Evolutionary conservation across 2,888 invertebrate species (phyloP), one percentile per base, ranked within the genome.

Genomic region (Drosophila emarginata): DNA sequence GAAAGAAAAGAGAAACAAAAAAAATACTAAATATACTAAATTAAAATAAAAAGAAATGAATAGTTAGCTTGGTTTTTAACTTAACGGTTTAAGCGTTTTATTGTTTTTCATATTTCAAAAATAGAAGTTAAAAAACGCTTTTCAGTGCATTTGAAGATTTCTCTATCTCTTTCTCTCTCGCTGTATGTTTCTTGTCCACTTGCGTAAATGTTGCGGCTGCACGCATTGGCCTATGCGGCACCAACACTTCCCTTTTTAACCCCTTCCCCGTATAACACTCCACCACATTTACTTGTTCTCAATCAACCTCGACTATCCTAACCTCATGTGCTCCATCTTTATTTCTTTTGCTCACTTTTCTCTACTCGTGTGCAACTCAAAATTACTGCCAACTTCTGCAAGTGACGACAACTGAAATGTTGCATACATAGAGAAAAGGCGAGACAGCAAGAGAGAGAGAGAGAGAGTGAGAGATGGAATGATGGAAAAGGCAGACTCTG

Each of bases 321-420:
- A 12, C 37, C 37, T 45, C 12, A 32, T 32, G 12, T 21, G 9
- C 9, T 67, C 23, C 14, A 23, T 36, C 23, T 37, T 21, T 59
- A 72, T 74, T 74, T 67, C 67, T 73, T 54, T 54, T 54, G 53
- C 61, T 28, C 68, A 62, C 60, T 40, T 26, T 57, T 61, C 68
- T 56, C 62, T 71, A 45, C 45, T 45, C 54, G 57, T 60, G 69
- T 56, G 69, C 79, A 74, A 65, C 79, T 72, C 79, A 82, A 85
- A 87, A 87, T 85, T 86, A 83, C 86, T 80, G 77, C 79, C 78
- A 80, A 79, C 74, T 82, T 76, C 87, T 85, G 86, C 78, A 79
- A 77, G 72, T 83, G 83, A 86, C 81, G 78, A 74, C 69, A 61
- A 69, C 78, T 85, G 80, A 83, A 86, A 82, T 81, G 79, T 81